These are phyloP conservation scores for Scaptodrosophila latifasciaeformis DNA, from an alignment of 2,888 invertebrate species.

Conservation along the genomic window DNA sequence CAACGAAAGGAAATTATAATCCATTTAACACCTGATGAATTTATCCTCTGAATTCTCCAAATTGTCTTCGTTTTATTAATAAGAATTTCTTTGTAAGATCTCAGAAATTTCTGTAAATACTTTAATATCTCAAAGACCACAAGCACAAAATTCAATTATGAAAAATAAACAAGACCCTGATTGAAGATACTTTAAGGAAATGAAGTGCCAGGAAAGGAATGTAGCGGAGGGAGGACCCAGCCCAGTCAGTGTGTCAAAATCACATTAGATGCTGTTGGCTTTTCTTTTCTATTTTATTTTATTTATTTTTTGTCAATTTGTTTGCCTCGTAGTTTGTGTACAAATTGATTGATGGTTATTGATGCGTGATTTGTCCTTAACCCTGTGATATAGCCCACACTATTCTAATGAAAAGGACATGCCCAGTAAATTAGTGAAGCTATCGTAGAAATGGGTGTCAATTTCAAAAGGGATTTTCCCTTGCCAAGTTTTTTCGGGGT, in stretches of 20 bases:
- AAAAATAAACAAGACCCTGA: conserved; percentile 28
- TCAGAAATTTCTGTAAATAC: too few relatives aligned
- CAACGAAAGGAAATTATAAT: too few relatives aligned
- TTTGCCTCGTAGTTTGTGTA: conserved; percentile 46
- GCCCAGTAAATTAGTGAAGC: too few relatives aligned
- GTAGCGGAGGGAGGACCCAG: conserved; percentile 7
- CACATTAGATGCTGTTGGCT: conserved; percentile 66
- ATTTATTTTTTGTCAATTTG: conserved; percentile 26
- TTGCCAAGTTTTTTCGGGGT: too few relatives aligned
- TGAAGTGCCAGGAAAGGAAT: background rate
- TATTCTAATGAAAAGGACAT: too few relatives aligned
- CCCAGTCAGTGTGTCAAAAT: conserved; percentile 57
- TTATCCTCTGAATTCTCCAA: too few relatives aligned
- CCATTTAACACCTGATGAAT: conserved; percentile 9
- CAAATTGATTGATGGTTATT: conserved; percentile 67
- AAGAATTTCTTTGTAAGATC: too few relatives aligned
- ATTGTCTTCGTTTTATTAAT: too few relatives aligned
- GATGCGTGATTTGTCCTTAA: conserved; percentile 64
- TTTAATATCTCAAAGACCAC: background rate
- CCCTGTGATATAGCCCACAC: conserved; percentile 46
- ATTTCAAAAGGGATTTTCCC: too few relatives aligned
- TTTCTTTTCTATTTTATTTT: conserved; percentile 22
- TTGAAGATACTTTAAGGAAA: background rate
- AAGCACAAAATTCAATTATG: conserved; percentile 61
- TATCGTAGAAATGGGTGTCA: too few relatives aligned